Evolutionary conservation across 2,888 invertebrate species (phyloP).

Genomic region (Dascillus cervinus): DNA sequence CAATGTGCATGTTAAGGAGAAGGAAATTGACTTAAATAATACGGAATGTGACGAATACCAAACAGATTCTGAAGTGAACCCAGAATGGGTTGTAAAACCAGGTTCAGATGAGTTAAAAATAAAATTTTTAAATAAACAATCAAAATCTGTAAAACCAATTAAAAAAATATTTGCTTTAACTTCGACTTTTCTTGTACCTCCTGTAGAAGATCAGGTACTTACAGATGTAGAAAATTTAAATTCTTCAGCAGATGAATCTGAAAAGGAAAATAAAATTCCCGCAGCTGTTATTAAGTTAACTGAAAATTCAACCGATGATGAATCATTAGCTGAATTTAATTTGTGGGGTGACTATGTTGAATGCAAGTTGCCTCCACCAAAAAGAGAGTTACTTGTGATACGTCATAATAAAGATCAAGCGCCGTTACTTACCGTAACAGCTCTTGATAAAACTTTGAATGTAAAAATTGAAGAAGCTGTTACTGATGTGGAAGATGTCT

Average conservation of each 20-base stretch:
- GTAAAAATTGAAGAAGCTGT: conserved; percentile 13
- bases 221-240: conserved; percentile 47
- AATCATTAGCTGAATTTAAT: conserved; percentile 27
- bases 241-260: conserved; percentile 27
- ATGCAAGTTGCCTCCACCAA: conserved; percentile 9
- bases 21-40: too few relatives aligned
- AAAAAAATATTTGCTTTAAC: too few relatives aligned
- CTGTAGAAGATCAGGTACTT: conserved; percentile 29
- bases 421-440: conserved; percentile 7
- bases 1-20: too few relatives aligned
- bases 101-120: too few relatives aligned
- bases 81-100: too few relatives aligned
- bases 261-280: conserved; percentile 32
- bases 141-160: too few relatives aligned
- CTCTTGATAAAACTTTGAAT: conserved; percentile 3
- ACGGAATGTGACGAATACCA: too few relatives aligned
- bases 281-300: conserved; percentile 31
- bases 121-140: too few relatives aligned
- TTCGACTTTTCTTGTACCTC: too few relatives aligned
- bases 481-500: conserved; percentile 20
- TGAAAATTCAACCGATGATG: conserved; percentile 35
- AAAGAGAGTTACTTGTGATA: conserved; percentile 10
- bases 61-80: too few relatives aligned
- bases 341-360: conserved; percentile 6
- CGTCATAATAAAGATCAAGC: too few relatives aligned